Evolutionary conservation across 2,888 invertebrate genomes (phyloP).

Genomic region (Drosophila monieri): DNA sequence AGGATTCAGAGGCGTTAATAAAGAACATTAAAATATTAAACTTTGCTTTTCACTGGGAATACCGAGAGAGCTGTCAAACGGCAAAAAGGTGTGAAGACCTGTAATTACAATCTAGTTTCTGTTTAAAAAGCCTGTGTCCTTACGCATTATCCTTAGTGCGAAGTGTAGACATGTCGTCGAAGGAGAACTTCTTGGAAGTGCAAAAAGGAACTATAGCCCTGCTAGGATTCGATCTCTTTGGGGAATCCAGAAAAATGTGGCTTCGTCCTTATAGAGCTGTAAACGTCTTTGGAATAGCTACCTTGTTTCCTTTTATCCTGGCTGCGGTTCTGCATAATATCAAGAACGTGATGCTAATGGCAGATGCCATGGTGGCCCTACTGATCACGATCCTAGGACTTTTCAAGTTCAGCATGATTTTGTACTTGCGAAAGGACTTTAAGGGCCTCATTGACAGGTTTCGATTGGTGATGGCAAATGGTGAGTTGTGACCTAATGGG

Average conservation of each 20-base stretch:
- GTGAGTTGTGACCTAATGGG: conserved; percentile 13
- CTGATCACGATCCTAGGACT: conserved; percentile 43
- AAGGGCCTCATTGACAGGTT: conserved; percentile 30
- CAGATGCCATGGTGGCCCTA: conserved; percentile 41
- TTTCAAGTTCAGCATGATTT: conserved; percentile 44
- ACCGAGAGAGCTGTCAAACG: conserved; percentile 3
- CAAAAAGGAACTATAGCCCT: conserved; percentile 38
- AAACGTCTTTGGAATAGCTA: conserved; percentile 16
- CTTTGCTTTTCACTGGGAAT: conserved; percentile 20
- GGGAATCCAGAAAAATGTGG: conserved; percentile 21
- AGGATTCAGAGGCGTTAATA: conserved; percentile 43
- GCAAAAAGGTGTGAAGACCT: neutral
- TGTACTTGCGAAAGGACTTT: conserved; percentile 33
- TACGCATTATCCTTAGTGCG: neutral
- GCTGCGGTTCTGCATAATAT: conserved; percentile 30
- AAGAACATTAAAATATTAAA: conserved; percentile 48
- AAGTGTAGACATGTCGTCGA: conserved; percentile 1
- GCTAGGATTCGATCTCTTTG: conserved; percentile 47
- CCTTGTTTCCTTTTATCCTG: conserved; percentile 26
- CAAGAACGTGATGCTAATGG: conserved; percentile 40
- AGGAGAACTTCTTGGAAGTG: conserved; percentile 40
- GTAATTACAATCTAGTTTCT: conserved; percentile 3
- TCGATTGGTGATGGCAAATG: conserved; percentile 26
- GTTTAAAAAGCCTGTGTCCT: conserved; percentile 10
- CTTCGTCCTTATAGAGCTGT: conserved; percentile 33